Conservation (phyloP, 2,888 invertebrate species). For the Drosophila monieri region DNA sequence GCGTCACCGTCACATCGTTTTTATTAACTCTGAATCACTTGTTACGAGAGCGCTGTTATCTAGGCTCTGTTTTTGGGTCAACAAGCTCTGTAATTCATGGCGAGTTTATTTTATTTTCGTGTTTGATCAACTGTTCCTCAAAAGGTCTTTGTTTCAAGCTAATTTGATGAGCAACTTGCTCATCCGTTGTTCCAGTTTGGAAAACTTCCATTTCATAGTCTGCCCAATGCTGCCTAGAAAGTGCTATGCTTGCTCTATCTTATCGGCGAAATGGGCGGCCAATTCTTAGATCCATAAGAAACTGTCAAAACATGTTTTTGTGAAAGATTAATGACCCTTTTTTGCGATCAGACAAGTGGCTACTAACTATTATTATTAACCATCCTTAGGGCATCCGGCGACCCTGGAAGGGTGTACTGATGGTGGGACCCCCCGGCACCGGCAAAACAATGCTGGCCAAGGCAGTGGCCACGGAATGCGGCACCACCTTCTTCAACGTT, state of each 20-base stretch:
- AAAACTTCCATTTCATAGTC: neutral
- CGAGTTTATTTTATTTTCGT: neutral
- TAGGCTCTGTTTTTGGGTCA: constrained; percentile 24
- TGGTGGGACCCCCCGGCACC: constrained; percentile 95
- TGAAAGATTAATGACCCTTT: neutral
- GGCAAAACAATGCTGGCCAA: constrained; percentile 99
- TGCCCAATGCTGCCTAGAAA: no score
- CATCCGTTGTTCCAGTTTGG: neutral
- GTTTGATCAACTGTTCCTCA: neutral
- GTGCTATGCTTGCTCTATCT: no score
- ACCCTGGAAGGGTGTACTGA: constrained; percentile 98
- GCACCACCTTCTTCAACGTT: constrained; percentile 98
- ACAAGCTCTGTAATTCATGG: constrained; percentile 10
- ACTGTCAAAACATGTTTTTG: neutral
- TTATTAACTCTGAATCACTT: constrained; percentile 22
- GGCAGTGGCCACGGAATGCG: constrained; percentile 99
- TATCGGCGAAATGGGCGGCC: neutral
- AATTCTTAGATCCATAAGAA: neutral
- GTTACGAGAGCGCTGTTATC: constrained; percentile 17
- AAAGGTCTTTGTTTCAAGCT: neutral
- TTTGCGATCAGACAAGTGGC: neutral
- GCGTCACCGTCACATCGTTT: constrained; percentile 63
- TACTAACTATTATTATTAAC: neutral
- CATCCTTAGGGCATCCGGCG: constrained; percentile 91
- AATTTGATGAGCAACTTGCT: neutral